Evolutionary conservation across 2,797 vertebrate species (phyloP), one percentile per base, ranked within the genome.

Genomic region (Sebastes hubbsi): DNA sequence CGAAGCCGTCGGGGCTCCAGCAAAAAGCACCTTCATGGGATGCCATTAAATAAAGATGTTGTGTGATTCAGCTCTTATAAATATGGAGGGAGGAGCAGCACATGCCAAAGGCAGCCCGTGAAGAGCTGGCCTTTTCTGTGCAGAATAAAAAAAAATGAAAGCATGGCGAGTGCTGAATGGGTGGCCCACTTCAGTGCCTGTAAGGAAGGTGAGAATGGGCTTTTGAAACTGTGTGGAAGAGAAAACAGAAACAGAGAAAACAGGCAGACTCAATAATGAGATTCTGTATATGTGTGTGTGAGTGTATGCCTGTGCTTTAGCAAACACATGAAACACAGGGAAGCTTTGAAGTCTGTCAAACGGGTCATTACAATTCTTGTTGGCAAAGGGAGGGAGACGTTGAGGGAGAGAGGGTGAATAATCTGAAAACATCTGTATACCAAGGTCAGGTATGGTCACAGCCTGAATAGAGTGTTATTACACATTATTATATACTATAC

Each of bases 101-200:
- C 68, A 63, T 78, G 78, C 54, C 18, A 67, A 36, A 75, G 70
- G 77, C 77, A 74, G 55, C 63, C 59, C 34, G 46, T 42, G 62
- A 85, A 84, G 71, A 77, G 25, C 68, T 49, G 4, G 11, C 59
- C 55, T 66, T 80, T 55, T 83, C 55, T 72, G 56, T 80, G 69
- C 60, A 72, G 66, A 85, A 76, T 77, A 27, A 74, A 75, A 89
- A 24, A 36, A 89, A 84, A 85, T 72, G 58, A 91, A 88, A 81
- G 82, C 68, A 10, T n/a, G 29, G 2, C 0, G 38, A 66, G 38
- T 27, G 25, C 75, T 85, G 79, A 87, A 81, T 81, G 70, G 78
- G 82, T 89, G 85, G 77, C 78, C 87, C 81, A 90, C 74, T 86
- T 88, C 62, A 87, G 85, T 36, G 62, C 54, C 80, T 63, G 7